A percentile compares a stretch with the other conserved stretches of the same genome.
Evolutionary conservation across 2,797 vertebrate species (phyloP).

Genomic region (Acanthopagrus latus): DNA sequence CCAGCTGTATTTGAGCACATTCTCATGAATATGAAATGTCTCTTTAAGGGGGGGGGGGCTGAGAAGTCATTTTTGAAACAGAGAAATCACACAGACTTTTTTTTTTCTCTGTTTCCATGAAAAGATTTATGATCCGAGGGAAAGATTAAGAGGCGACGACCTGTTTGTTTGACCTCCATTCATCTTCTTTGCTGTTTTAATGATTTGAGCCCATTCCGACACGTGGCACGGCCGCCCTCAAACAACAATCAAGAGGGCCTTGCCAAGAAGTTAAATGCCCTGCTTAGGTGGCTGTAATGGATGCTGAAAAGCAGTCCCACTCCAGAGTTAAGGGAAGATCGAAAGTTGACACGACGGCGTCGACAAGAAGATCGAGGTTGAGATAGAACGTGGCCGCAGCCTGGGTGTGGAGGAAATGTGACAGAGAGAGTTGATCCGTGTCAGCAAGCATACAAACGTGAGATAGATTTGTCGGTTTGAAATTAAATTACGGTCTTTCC

Average conservation of each 20-base stretch:
- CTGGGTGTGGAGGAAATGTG: not conserved
- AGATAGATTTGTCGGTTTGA: not conserved
- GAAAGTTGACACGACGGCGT: not conserved
- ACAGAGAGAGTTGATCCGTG: not conserved
- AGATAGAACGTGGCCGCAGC: not conserved
- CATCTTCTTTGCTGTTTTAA: slow-evolving; percentile 51
- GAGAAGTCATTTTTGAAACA: slow-evolving; percentile 24
- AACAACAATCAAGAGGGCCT: slow-evolving; percentile 35
- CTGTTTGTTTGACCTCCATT: slow-evolving; percentile 63
- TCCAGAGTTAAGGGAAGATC: not conserved
- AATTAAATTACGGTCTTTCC: not conserved
- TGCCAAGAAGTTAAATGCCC: slow-evolving; percentile 21
- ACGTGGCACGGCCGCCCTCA: slow-evolving; percentile 32
- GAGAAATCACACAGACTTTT: not conserved
- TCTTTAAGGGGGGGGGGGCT: not conserved
- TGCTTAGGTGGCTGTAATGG: not conserved
- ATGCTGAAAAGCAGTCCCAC: not conserved
- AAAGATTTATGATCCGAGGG: slow-evolving; percentile 18
- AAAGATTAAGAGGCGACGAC: slow-evolving; percentile 54
- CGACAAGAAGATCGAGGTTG: not conserved
- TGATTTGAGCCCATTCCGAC: slow-evolving; percentile 48
- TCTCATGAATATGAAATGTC: slow-evolving; percentile 1
- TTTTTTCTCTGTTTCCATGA: not conserved
- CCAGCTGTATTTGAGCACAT: not conserved
- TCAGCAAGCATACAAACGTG: not conserved